phyloP scores from a whole-genome alignment of 23 tunicate genomes.

The Clavelina lepadiformis region DNA sequence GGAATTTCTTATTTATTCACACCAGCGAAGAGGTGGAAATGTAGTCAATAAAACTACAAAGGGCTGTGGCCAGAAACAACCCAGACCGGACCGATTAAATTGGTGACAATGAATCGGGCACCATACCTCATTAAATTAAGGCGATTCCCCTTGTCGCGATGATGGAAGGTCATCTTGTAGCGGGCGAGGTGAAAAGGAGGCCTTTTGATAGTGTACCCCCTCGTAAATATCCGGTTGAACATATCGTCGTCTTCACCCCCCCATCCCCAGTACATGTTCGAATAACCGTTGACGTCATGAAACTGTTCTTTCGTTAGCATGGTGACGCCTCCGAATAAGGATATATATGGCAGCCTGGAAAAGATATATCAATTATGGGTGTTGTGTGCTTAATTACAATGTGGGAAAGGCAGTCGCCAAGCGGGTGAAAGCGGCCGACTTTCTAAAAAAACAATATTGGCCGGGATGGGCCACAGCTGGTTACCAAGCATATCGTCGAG shows the following conservation, averaged over 20 bases:
- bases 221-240: conserved; percentile 51
- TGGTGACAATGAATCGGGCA: not conserved
- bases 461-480: no score
- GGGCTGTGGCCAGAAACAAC: no score
- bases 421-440: no score
- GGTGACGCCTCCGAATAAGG: conserved; percentile 83
- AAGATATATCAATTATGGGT: no score
- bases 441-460: no score
- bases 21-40: no score
- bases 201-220: conserved; percentile 58
- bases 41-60: no score
- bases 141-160: conserved; percentile 60
- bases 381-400: no score
- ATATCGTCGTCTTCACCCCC: conserved; percentile 93
- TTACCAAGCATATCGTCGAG: not conserved
- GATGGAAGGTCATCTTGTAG: conserved; percentile 68
- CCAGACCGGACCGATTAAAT: no score
- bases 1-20: no score
- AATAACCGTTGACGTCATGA: conserved; percentile 68
- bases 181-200: conserved; percentile 67
- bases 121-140: conserved; percentile 51
- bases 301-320: conserved; percentile 51
- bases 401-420: no score
- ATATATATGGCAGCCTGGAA: conserved; percentile 58
- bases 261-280: conserved; percentile 94